phyloP scores from a whole-genome alignment of 2,113 vertebrate species.

The Garra rufa region DNA sequence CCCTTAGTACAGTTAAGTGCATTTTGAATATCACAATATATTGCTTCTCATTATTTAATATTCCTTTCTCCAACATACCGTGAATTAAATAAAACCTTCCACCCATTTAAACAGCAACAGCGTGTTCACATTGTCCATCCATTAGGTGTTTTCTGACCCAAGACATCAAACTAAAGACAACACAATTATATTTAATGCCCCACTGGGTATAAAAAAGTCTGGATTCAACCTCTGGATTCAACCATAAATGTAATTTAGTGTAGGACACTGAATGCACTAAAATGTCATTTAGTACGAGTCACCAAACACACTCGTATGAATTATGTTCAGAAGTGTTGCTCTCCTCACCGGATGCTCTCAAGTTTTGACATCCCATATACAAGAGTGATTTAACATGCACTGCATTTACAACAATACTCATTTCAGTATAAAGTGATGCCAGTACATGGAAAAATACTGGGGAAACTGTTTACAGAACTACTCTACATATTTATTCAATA shows the following conservation, averaged over 20 bases:
- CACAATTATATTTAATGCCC: conserved; percentile 35
- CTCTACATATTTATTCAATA: not conserved
- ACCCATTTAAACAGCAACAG: conserved; percentile 5
- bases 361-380: conserved; percentile 3
- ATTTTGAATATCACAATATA: conserved; percentile 25
- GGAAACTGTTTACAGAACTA: not conserved
- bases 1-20: conserved; percentile 28
- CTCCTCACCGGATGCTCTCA: not conserved
- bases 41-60: not conserved
- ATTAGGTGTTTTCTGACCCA: conserved; percentile 36
- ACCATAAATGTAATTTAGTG: not conserved
- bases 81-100: conserved; percentile 27
- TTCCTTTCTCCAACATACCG: conserved; percentile 1
- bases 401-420: conserved; percentile 9
- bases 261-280: conserved; percentile 8
- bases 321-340: not conserved
- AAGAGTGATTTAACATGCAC: conserved; percentile 26
- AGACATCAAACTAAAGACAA: conserved; percentile 41
- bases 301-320: conserved; percentile 5
- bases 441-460: not conserved
- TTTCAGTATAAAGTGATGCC: conserved; percentile 2
- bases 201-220: conserved; percentile 26
- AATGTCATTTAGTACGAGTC: conserved; percentile 25
- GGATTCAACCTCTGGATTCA: conserved; percentile 12
- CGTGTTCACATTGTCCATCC: conserved; percentile 25